Base-by-base conservation (phyloP, 2,888 invertebrate species). In the Leucoptera coffeella region DNA sequence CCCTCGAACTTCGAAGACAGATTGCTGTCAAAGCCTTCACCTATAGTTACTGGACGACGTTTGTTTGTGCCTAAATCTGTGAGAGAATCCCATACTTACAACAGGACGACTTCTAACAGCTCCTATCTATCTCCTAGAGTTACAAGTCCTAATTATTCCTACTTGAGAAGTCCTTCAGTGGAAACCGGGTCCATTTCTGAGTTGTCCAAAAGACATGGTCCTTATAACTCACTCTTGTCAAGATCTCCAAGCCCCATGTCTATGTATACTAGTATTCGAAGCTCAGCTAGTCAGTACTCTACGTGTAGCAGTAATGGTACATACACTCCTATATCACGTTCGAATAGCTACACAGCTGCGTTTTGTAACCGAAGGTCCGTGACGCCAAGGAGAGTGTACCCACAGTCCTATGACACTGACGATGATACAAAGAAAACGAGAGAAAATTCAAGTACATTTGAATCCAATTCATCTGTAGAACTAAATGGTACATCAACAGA, bases 381-480 rank as follows among this genome's bases (percentile, higher is more conserved):
- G 17, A 73, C 74, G 9, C 82, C 84, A 4, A 64, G 85, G 34
- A 73, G 85, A 38, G 62, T 77, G 37, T 85, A 78, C 38, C 86
- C 86, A 1, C 83, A 85, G 45, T 54, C 53, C 4, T 73, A 73
- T 35, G 60, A 65, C 11, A 47, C 40, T 7, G 62, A 62, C 7
- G 56, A 69, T 34, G 48, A 52, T 21, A 43, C 74, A 27, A 67
- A 79, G 39, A 47, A 77, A 6, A 72, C 74, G 30, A 82, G 84
- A 42, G 45, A 79, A 22, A 73, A 71, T 22, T 62, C 73, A 3
- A 85, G 88, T 2, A 80, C 88, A 1, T 85, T 87, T 37, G 86
- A 87, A 42, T 88, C 87, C 0, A 87, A 87, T 49, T 55, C 88
- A 19, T 84, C 84, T 4, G 88, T 88, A 42, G 78, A 86, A 1